Evolutionary conservation across 2,888 invertebrate genomes (phyloP).

Genomic region (Euclidia mi): DNA sequence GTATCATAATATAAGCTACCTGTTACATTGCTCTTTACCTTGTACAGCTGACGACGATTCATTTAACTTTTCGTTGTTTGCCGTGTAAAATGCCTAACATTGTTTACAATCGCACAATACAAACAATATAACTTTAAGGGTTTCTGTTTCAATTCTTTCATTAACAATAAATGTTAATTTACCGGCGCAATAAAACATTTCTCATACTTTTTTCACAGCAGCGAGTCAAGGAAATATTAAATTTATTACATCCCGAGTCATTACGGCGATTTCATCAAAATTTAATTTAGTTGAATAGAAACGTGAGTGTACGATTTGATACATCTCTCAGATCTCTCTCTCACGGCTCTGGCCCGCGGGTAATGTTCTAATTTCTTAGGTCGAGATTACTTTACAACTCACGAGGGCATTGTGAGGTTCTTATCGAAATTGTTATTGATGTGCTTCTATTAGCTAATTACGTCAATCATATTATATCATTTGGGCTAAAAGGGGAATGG

Average conservation of each 20-base stretch:
- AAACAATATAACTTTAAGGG: slow-evolving; percentile 31
- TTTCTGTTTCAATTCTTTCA: slow-evolving; percentile 41
- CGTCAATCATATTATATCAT: neutral
- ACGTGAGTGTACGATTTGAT: slow-evolving; percentile 52
- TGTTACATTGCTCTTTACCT: too few relatives aligned
- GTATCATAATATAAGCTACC: too few relatives aligned
- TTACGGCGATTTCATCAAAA: slow-evolving; percentile 65
- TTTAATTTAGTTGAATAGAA: slow-evolving; percentile 63
- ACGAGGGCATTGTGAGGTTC: slow-evolving; percentile 47
- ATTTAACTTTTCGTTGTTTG: too few relatives aligned
- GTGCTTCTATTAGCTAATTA: too few relatives aligned
- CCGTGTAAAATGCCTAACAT: slow-evolving; percentile 8
- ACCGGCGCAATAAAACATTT: slow-evolving; percentile 57
- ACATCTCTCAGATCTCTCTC: slow-evolving; percentile 22
- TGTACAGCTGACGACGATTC: too few relatives aligned
- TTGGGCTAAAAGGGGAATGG: too few relatives aligned
- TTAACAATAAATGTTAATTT: slow-evolving; percentile 62
- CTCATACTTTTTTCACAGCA: slow-evolving; percentile 57
- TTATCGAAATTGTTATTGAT: slow-evolving; percentile 38
- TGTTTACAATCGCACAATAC: slow-evolving; percentile 27
- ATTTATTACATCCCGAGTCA: slow-evolving; percentile 59
- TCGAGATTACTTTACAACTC: slow-evolving; percentile 43
- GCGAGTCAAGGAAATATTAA: slow-evolving; percentile 55
- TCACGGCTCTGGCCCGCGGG: slow-evolving; percentile 40
- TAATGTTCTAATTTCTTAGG: slow-evolving; percentile 53